Conservation (phyloP, 2,797 vertebrate genomes). For the Falco naumanni region DNA sequence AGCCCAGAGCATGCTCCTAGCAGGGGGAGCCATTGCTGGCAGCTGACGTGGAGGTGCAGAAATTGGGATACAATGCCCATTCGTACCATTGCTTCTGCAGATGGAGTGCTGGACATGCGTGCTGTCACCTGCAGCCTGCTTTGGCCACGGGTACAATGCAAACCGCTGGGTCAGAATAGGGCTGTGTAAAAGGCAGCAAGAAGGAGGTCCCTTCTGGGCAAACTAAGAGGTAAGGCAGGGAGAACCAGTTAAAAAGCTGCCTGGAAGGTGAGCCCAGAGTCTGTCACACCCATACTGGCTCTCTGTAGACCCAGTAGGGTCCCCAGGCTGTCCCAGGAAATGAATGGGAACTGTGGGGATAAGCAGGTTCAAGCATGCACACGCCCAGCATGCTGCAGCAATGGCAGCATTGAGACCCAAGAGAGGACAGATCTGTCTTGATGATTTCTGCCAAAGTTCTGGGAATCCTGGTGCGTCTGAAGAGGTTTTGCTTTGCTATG, state of each 20-base stretch:
- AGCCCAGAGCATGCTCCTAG: background rate
- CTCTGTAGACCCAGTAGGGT: too few relatives aligned
- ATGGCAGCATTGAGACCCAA: background rate
- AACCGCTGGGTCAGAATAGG: background rate
- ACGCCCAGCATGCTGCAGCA: background rate
- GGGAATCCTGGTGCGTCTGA: background rate
- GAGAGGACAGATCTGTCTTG: background rate
- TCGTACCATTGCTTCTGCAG: too few relatives aligned
- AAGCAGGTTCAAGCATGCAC: background rate
- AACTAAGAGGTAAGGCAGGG: background rate
- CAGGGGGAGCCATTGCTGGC: background rate
- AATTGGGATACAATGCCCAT: background rate
- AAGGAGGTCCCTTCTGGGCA: background rate
- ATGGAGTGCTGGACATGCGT: fast-evolving
- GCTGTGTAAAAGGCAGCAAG: background rate
- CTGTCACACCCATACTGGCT: background rate
- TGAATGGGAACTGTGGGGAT: background rate
- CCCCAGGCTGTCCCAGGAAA: background rate
- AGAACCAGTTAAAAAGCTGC: background rate
- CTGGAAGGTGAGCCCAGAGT: background rate
- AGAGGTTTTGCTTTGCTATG: background rate
- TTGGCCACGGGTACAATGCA: background rate
- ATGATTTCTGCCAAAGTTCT: background rate
- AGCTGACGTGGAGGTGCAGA: background rate
- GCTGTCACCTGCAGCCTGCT: background rate